These are phyloP conservation scores for Tetragonisca angustula DNA, from an alignment of 2,888 invertebrate genomes.

Conservation along the genomic window DNA sequence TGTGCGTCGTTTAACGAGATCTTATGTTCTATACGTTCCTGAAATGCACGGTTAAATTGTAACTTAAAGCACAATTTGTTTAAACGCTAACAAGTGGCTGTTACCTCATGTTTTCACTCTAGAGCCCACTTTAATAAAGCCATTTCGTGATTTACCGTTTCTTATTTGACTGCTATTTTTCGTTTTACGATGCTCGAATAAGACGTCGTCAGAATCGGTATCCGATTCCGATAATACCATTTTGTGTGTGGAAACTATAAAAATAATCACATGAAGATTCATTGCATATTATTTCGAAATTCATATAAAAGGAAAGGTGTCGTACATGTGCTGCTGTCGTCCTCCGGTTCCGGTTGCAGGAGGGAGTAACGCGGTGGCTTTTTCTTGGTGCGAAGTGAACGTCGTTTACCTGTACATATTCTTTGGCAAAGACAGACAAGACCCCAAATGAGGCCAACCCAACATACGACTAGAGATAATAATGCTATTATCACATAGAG, in stretches of 20 bases:
- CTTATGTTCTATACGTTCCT: conserved; percentile 43
- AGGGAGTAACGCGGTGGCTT: conserved; percentile 89
- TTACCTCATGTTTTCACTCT: conserved; percentile 85
- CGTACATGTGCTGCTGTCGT: conserved; percentile 87
- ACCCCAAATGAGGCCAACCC: conserved; percentile 88
- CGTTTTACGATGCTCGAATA: conserved; percentile 90
- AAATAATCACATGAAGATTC: conserved; percentile 21
- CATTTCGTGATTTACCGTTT: conserved; percentile 85
- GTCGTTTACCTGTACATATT: conserved; percentile 84
- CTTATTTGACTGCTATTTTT: conserved; percentile 86
- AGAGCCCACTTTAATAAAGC: conserved; percentile 85
- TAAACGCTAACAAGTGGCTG: neutral
- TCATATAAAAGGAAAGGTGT: neutral
- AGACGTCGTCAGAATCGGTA: conserved; percentile 92
- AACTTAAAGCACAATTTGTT: conserved; percentile 8
- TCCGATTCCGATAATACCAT: conserved; percentile 91
- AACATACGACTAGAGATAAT: conserved; percentile 86
- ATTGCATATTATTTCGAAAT: neutral
- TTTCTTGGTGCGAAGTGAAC: conserved; percentile 85
- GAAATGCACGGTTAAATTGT: conserved; percentile 46
- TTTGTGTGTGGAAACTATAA: conserved; percentile 85
- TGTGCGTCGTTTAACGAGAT: conserved; percentile 59
- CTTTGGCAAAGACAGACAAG: conserved; percentile 87
- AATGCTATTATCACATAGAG: conserved; percentile 94
- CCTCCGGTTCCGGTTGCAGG: conserved; percentile 86